Evolutionary conservation across 2,113 vertebrate species (phyloP), one percentile per base, ranked within the genome.

Genomic region (Polyodon spathula): DNA sequence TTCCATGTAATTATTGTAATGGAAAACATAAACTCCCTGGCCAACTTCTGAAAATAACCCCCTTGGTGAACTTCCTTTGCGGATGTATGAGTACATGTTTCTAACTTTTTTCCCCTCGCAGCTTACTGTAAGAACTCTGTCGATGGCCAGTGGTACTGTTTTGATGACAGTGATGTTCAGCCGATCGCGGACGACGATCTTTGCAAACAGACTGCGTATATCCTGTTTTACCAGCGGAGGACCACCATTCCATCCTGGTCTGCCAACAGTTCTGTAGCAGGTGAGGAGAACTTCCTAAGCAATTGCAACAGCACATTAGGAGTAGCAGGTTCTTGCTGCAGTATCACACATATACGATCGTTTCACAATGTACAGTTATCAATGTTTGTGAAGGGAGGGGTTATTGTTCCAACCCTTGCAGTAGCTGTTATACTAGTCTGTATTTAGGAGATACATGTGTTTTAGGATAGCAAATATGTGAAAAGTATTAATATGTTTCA

Each of bases 141-240:
- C 15, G 95, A 99, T 10, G 95, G 96, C 7, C 90, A 93, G 73
- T 98, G 96, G 96, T 98, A 99, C 81, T 95, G 95, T 88, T 99
- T 99, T 0, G 95, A 99, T 46, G 96, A 99, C 86, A 98, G 94
- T 0, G 93, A 97, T 0, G 96, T 99, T 48, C 91, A 95, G 67
- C 84, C 87, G 0, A 76, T 99, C 15, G 68, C 91, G 1, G 96
- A 99, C 7, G 93, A 93, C 0, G 91, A 95, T 2, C 93, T 99
- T 56, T 97, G 94, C 79, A 95, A 93, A 57, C 95, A 91, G 78
- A 89, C 81, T 0, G 96, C 95, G 4, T 99, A 99, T 41, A 99
- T 99, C 73, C 78, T 99, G 7, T 98, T 99, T 79, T 99, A 97
- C 76, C 96, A 98, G 84, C 79, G 96, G 59, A 91, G 95, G 72